These are phyloP conservation scores for Nibea albiflora DNA, from an alignment of 2,113 vertebrate species.

Conservation along the genomic window DNA sequence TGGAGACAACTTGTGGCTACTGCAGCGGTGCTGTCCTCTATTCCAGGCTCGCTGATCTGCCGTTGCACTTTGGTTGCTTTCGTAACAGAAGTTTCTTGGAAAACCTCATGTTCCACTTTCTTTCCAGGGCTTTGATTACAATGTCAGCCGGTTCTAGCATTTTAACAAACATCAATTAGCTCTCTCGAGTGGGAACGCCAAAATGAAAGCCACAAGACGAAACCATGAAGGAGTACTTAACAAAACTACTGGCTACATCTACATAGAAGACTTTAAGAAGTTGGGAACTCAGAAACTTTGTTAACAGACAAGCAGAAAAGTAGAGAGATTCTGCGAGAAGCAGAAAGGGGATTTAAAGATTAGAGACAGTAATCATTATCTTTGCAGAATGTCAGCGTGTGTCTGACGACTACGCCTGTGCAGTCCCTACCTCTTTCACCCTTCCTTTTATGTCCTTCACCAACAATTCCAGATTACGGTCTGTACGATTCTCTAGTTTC, in stretches of 20 bases:
- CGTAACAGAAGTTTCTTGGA: constrained; percentile 24
- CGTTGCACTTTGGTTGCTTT: background rate
- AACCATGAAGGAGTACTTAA: background rate
- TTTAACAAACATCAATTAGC: constrained; percentile 36
- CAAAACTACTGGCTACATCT: background rate
- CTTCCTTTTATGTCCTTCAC: constrained; percentile 13
- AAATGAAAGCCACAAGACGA: constrained; percentile 10
- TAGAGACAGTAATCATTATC: constrained; percentile 57
- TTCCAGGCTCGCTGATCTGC: constrained; percentile 17
- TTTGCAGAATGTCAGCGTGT: constrained; percentile 60
- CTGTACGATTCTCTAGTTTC: constrained; percentile 16
- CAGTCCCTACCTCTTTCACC: constrained; percentile 3
- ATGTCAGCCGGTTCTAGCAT: constrained; percentile 9
- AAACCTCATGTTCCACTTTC: constrained; percentile 26
- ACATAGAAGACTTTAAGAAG: background rate
- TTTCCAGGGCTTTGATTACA: constrained; percentile 26
- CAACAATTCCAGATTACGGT: constrained; percentile 25
- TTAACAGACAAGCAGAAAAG: background rate
- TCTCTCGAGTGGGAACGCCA: background rate
- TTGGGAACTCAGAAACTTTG: background rate
- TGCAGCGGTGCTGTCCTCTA: background rate
- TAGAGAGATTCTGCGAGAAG: constrained; percentile 8
- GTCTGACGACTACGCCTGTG: constrained; percentile 26
- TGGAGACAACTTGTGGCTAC: constrained; percentile 21
- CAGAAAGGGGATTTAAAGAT: constrained; percentile 17